Base-by-base conservation (phyloP, 2,113 vertebrate genomes). In the Oplegnathus fasciatus region DNA sequence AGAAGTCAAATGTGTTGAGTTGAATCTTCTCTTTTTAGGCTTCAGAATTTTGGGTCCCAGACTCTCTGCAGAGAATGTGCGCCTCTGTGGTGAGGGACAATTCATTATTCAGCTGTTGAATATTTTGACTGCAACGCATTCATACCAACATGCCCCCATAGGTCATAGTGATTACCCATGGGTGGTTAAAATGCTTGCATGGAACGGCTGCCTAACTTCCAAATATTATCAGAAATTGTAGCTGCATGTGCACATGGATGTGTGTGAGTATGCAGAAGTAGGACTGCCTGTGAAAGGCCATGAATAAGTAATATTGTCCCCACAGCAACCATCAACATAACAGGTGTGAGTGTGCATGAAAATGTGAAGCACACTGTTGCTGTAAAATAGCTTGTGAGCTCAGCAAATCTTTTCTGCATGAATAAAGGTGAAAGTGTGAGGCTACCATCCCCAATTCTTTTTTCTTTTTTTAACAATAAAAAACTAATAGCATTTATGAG, bases 271-370 rank as follows among this genome's bases (percentile, higher is more conserved):
- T 24, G 37, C 28, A 55, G 40, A 87, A 72, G 30, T 37, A 65
- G 42, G 42, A 34, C 67, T 80, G 62, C 48, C 40, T 76, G 57
- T 87, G 65, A 73, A 71, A 76, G 54, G 26, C 67, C 70, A 91
- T 88, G 72, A 90, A 89, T 86, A 92, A 90, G 67, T 92, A 80
- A 89, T 84, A 57, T 7, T 61, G 34, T 77, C 62, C 70, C 82
- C 72, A 61, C 32, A 83, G 70, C 77, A 72, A 66, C 60, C 44
- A 58, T 52, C 52, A 48, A 40, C 80, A 73, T 54, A 65, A 60
- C 80, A 83, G 64, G 75, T 89, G 78, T 82, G 52, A 84, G 66
- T 75, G 34, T 65, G 46, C 62, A 62, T 72, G 37, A 52, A 76
- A 67, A 77, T 54, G 14, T 24, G 69, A 69, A 54, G 28, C 28